Conservation (phyloP, 64 coral and sea anemone species). For the Acropora tenuis region DNA sequence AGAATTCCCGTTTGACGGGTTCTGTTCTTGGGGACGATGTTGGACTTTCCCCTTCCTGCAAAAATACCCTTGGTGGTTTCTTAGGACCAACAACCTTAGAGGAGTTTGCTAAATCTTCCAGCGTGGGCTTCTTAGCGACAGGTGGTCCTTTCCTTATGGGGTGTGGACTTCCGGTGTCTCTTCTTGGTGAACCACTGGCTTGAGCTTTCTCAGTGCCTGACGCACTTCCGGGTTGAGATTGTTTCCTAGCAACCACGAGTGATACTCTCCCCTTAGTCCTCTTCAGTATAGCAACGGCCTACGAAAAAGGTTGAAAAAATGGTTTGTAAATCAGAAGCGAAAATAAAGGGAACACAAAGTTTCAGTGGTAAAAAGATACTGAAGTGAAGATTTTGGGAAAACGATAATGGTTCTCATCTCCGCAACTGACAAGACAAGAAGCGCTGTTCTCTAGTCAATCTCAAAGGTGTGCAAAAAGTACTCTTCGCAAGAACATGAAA, state of each 20-base stretch:
- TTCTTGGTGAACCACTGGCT: conserved; percentile 24
- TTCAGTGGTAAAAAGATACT: too few species aligned
- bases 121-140: conserved; percentile 25
- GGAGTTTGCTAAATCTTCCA: background rate
- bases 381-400: background rate
- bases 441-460: background rate
- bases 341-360: too few species aligned
- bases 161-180: conserved; percentile 10
- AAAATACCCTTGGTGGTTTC: background rate
- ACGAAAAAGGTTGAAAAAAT: background rate
- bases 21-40: background rate
- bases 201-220: conserved; percentile 53
- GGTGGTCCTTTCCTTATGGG: background rate
- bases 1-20: conserved; percentile 4
- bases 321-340: too few species aligned
- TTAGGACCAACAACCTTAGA: background rate
- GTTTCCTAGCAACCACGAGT: conserved; percentile 81
- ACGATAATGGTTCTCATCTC: background rate
- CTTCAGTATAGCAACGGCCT: conserved; percentile 88
- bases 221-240: conserved; percentile 17
- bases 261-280: conserved; percentile 84
- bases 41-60: background rate
- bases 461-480: too few species aligned
- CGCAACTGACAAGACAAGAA: background rate
- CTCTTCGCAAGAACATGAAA: too few species aligned